Evolutionary conservation across 2,113 vertebrate species (phyloP).

Genomic region (Triplophysa rosa): DNA sequence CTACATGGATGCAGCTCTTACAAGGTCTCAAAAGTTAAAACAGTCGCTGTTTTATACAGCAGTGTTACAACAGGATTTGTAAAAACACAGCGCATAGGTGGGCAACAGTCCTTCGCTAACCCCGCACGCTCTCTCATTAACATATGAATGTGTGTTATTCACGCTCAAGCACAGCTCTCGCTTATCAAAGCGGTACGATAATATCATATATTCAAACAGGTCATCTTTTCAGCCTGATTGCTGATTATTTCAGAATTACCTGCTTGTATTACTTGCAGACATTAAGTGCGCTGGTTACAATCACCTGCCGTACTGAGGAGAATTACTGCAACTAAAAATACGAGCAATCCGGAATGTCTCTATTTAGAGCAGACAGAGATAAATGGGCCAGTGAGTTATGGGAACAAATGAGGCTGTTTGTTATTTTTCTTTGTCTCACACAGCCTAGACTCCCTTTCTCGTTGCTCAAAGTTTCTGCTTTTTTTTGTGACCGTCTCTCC

Average conservation of each 20-base stretch:
- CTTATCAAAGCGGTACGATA: conserved; percentile 22
- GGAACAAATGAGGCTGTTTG: conserved; percentile 35
- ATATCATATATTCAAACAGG: conserved; percentile 19
- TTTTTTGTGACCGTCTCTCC: neutral
- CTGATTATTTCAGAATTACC: conserved; percentile 39
- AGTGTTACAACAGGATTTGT: too few species aligned
- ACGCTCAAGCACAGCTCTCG: neutral
- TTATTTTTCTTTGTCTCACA: conserved; percentile 10
- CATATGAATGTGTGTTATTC: neutral
- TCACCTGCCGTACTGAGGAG: conserved; percentile 7
- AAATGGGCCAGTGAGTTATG: conserved; percentile 15
- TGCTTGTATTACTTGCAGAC: conserved; percentile 4
- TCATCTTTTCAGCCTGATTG: conserved; percentile 25
- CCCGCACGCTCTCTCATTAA: neutral
- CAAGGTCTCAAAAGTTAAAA: too few species aligned
- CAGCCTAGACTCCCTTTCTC: neutral
- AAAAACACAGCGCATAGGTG: too few species aligned
- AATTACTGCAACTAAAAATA: neutral
- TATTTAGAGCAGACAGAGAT: conserved; percentile 12
- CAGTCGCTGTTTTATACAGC: too few species aligned
- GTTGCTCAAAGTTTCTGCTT: neutral
- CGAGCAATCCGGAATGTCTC: conserved; percentile 12
- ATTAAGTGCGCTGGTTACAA: neutral
- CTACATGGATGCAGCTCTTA: too few species aligned
- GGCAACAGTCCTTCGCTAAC: neutral